Evolutionary conservation across 2,888 invertebrate genomes (phyloP).

Genomic region (Napeogenes sylphis): DNA sequence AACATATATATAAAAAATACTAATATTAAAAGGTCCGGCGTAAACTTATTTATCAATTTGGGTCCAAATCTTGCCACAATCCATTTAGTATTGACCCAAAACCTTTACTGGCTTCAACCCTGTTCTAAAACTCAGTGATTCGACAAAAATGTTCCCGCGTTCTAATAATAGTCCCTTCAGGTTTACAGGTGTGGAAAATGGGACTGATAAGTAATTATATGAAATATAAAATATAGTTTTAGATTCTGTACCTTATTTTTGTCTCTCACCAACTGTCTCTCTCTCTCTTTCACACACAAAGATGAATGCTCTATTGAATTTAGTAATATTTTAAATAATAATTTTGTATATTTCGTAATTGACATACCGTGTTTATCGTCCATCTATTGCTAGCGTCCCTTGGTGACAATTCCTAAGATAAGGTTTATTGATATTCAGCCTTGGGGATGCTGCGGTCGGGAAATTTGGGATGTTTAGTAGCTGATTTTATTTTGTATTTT

Average conservation of each 20-base stretch:
- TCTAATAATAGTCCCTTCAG: not conserved
- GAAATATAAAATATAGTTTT: not conserved
- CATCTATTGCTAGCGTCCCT: slow-evolving; percentile 11
- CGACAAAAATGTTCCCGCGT: not conserved
- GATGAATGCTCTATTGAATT: too few species aligned
- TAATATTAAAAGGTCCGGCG: too few species aligned
- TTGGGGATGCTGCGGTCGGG: slow-evolving; percentile 8
- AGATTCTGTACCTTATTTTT: too few species aligned
- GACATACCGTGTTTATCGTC: slow-evolving; percentile 8
- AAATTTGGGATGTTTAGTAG: slow-evolving; percentile 2
- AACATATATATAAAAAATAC: too few species aligned
- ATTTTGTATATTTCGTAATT: not conserved
- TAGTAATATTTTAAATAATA: too few species aligned
- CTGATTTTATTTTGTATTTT: slow-evolving; percentile 4
- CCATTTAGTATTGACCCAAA: slow-evolving; percentile 6
- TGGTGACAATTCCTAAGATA: slow-evolving; percentile 7
- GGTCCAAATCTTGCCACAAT: not conserved
- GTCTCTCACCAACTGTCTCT: too few species aligned
- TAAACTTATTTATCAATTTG: not conserved
- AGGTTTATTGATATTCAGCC: slow-evolving; percentile 18
- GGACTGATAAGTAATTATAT: not conserved
- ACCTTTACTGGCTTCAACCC: not conserved
- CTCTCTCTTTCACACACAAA: too few species aligned
- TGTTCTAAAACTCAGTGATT: not conserved
- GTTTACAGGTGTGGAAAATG: not conserved